Conservation (phyloP, 2,113 vertebrate genomes). For the Lasiurus borealis region DNA sequence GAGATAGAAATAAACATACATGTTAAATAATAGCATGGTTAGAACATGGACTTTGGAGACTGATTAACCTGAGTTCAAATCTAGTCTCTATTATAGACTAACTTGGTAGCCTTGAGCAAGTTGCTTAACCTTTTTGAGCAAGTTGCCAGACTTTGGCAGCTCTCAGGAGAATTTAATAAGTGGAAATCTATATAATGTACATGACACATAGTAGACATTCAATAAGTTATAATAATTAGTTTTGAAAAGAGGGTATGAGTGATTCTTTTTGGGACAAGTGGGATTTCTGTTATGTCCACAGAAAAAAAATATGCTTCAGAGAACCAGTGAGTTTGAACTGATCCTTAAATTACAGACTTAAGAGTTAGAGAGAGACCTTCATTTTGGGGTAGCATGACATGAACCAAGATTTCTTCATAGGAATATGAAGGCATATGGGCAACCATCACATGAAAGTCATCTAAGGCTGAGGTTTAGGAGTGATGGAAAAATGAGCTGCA, state of each 20-base stretch:
- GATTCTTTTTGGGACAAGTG: not conserved
- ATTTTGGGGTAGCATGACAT: not conserved
- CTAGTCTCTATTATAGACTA: not conserved
- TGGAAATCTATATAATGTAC: not conserved
- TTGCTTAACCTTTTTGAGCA: not conserved
- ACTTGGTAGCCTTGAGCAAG: not conserved
- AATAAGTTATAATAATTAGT: not conserved
- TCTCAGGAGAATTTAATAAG: not conserved
- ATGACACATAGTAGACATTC: not conserved
- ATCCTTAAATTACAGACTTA: not conserved
- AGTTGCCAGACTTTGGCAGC: not conserved
- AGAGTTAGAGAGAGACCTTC: not conserved
- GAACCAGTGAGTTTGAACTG: not conserved
- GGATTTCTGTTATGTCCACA: not conserved
- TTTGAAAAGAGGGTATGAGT: not conserved
- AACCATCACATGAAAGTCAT: not conserved
- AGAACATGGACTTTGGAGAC: not conserved
- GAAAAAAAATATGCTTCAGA: not conserved
- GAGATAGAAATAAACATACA: not conserved
- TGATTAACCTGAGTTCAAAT: not conserved
- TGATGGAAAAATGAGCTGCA: not conserved
- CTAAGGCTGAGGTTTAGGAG: not conserved
- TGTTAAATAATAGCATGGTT: not conserved
- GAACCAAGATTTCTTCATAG: not conserved
- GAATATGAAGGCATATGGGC: not conserved